Conservation (phyloP, 2,888 invertebrate genomes). For the Drosophila sordidapex region DNA sequence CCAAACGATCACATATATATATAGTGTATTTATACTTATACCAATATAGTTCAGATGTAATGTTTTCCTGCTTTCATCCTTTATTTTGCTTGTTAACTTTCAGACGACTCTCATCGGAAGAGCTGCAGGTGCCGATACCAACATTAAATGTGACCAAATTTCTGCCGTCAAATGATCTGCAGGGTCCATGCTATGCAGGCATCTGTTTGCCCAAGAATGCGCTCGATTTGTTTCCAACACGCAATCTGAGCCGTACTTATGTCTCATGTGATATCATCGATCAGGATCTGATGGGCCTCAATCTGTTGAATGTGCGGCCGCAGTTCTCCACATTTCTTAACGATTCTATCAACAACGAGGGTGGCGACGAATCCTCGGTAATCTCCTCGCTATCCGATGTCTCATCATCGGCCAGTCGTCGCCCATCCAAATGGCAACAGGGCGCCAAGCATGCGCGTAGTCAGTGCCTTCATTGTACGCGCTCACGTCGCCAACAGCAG, state of each 20-base stretch:
- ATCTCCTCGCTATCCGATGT: slow-evolving; percentile 85
- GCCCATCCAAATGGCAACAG: slow-evolving; percentile 76
- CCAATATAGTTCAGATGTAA: background rate
- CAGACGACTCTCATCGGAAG: slow-evolving; percentile 80
- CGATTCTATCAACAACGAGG: slow-evolving; percentile 83
- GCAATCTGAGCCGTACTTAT: slow-evolving; percentile 83
- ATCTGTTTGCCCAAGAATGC: slow-evolving; percentile 85
- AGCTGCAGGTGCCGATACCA: slow-evolving; percentile 82
- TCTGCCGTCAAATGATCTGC: slow-evolving; percentile 81
- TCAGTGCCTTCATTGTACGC: slow-evolving; percentile 83
- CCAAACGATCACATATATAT: too few species aligned
- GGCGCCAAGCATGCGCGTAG: slow-evolving; percentile 82
- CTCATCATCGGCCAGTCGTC: slow-evolving; percentile 84
- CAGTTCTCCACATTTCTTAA: slow-evolving; percentile 76
- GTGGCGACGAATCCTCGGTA: slow-evolving; percentile 83
- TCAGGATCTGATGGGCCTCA: slow-evolving; percentile 82
- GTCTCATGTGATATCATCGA: slow-evolving; percentile 84
- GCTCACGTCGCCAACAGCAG: slow-evolving; percentile 78
- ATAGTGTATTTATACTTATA: background rate
- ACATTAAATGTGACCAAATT: slow-evolving; percentile 82
- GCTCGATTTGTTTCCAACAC: slow-evolving; percentile 83
- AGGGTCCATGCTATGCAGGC: slow-evolving; percentile 84
- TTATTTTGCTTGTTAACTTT: slow-evolving; percentile 1
- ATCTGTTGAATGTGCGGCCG: slow-evolving; percentile 80
- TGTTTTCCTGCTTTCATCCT: background rate